Evolutionary conservation across 2,888 invertebrate species (phyloP), one percentile per base, ranked within the genome.

Genomic region (Stenurella melanura): DNA sequence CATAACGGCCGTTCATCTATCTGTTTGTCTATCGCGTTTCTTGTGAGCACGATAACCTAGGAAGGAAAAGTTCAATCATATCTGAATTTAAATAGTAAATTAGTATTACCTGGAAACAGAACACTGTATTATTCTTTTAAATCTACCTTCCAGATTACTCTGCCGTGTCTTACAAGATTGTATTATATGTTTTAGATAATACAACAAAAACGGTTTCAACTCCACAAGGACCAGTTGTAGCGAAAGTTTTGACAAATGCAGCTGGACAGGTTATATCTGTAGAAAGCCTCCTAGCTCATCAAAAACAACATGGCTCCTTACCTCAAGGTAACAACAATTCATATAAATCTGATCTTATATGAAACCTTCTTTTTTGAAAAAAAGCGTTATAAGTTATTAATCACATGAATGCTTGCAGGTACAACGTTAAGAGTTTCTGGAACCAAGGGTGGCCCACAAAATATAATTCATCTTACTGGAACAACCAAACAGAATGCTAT

Each of bases 171-270:
- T 17, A 6, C 34, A 34, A 9, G 17, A 7, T 11, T 2, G 30
- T 34, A 34, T 34, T 34, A 34, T 18, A 21, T 67, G 56, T 81
- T 84, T 76, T 90, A 69, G 90, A 91, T 67, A 90, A 18, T 89
- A 90, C 78, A 80, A 89, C n/a, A 86, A 90, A 90, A 90, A 34
- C 89, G 88, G 78, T 88, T 83, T 80, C 90, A 89, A 82, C 82
- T 86, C 18, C 87, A 86, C 84, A 92, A 91, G 85, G 87, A 42
- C 93, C 93, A 4, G 92, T 95, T 34, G 92, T 95, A 56, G 95
- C 95, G 0, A 95, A 95, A 87, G 92, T 95, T 18, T 89, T 95
- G 26, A 94, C 95, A 7, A 95, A 93, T 87, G 92, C 94, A 4
- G 91, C 91, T 9, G 91, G 92, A 1, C 92, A 92, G 83, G 90